Evolutionary conservation across 2,888 invertebrate species (phyloP).

Genomic region (Amiota minor): DNA sequence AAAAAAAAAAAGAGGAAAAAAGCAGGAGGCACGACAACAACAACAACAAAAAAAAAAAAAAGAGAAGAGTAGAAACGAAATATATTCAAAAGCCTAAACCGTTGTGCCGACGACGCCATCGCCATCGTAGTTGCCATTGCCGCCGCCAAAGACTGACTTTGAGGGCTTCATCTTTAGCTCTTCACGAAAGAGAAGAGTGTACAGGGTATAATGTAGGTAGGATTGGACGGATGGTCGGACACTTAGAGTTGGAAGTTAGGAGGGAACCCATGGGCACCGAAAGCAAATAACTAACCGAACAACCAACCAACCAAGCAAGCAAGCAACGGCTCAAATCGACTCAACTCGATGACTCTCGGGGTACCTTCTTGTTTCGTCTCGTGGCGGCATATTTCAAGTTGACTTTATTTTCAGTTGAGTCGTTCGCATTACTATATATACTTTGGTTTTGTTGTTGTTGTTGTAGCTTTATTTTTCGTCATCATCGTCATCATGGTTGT

Average conservation of each 20-base stretch:
- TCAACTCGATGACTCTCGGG: constrained; percentile 41
- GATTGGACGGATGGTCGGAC: too few relatives aligned
- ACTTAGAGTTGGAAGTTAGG: too few relatives aligned
- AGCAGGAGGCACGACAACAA: background rate
- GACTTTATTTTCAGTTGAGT: constrained; percentile 61
- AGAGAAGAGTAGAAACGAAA: background rate
- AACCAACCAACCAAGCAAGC: constrained; percentile 12
- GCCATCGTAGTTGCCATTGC: constrained; percentile 6
- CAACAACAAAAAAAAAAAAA: background rate
- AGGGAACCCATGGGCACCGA: constrained; percentile 42
- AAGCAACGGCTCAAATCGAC: constrained; percentile 31
- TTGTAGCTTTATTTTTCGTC: constrained; percentile 31
- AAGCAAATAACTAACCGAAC: background rate
- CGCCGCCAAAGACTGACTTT: constrained; percentile 56
- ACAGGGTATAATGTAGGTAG: too few relatives aligned
- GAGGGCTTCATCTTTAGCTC: constrained; percentile 71
- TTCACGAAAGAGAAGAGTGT: constrained; percentile 38
- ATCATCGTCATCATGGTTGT: background rate
- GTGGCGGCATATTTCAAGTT: constrained; percentile 65
- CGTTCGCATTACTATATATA: background rate
- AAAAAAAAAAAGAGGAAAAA: background rate
- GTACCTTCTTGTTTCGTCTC: constrained; percentile 18
- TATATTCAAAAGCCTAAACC: constrained; percentile 30
- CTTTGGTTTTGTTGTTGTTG: constrained; percentile 13
- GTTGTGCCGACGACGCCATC: constrained; percentile 5